These are phyloP conservation scores for Crotophaga sulcirostris DNA, from an alignment of 2,113 vertebrate genomes.

Conservation along the genomic window DNA sequence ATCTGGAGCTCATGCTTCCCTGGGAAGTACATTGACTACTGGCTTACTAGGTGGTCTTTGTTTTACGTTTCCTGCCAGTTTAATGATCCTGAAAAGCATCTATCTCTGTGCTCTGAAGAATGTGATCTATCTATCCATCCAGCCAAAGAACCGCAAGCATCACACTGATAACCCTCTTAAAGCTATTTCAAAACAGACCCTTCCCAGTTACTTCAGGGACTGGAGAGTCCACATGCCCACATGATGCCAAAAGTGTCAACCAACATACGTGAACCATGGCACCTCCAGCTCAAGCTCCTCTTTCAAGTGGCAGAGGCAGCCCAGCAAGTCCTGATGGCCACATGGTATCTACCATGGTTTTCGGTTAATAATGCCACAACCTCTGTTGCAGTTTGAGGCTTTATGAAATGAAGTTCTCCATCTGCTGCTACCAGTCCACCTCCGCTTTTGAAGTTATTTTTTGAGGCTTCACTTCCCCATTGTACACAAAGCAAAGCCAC, in stretches of 20 bases:
- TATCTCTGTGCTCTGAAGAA: neutral
- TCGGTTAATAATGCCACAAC: neutral
- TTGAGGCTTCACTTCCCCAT: neutral
- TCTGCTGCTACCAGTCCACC: neutral
- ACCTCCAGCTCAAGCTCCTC: neutral
- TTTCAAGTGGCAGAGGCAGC: neutral
- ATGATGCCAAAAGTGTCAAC: neutral
- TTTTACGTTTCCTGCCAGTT: neutral
- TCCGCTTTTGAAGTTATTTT: neutral
- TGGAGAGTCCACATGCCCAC: neutral
- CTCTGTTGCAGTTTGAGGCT: neutral
- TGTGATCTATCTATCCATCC: neutral
- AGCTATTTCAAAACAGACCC: neutral
- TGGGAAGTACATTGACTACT: too few relatives aligned
- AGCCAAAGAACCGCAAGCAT: fast-evolving
- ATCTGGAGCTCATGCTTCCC: too few relatives aligned
- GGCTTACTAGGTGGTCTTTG: too few relatives aligned
- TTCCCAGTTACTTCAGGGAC: neutral
- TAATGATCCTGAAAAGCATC: neutral
- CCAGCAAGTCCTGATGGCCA: neutral
- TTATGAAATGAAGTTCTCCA: neutral
- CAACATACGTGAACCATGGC: neutral
- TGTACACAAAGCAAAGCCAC: neutral
- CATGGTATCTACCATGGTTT: fast-evolving
- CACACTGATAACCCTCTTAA: neutral